These are phyloP conservation scores for Dipodomys spectabilis DNA, from an alignment of 2,113 vertebrate genomes.

Conservation along the genomic window DNA sequence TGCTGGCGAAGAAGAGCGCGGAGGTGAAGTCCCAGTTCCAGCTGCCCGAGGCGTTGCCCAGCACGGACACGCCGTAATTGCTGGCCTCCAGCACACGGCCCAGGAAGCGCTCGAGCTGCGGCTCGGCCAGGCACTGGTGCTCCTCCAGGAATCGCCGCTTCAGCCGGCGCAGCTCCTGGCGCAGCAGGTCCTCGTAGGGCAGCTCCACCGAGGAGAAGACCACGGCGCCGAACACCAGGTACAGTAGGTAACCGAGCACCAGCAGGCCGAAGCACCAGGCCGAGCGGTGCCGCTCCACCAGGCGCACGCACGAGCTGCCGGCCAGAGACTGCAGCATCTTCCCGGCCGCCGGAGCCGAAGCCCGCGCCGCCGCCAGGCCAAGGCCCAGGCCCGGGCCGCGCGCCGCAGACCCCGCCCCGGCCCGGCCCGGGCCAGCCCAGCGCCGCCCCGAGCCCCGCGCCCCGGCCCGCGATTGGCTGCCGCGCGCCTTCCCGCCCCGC, in stretches of 20 bases:
- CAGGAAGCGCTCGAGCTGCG: constrained; percentile 93
- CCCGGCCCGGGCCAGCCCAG: background rate
- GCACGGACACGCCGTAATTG: constrained; percentile 96
- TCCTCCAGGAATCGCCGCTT: constrained; percentile 93
- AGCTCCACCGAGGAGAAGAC: constrained; percentile 98
- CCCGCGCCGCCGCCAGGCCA: background rate
- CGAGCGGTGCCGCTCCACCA: constrained; percentile 94
- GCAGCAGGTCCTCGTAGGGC: constrained; percentile 94
- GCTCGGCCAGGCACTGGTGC: constrained; percentile 92
- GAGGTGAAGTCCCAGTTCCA: constrained; percentile 99
- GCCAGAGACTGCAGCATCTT: constrained; percentile 96
- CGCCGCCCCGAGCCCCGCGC: background rate
- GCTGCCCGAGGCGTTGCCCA: constrained; percentile 94
- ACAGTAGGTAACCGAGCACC: constrained; percentile 93
- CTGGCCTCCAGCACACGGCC: constrained; percentile 93
- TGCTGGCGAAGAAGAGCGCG: constrained; percentile 97
- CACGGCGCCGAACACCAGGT: constrained; percentile 96
- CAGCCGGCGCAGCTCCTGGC: constrained; percentile 91
- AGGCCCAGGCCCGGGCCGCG: background rate
- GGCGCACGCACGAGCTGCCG: constrained; percentile 92
- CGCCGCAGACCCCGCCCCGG: background rate
- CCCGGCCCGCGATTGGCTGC: background rate
- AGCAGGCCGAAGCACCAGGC: constrained; percentile 94
- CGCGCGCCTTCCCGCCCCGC: background rate
- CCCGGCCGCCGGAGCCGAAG: constrained; percentile 28